Evolutionary conservation across 2,113 vertebrate species (phyloP), one percentile per base, ranked within the genome.

Genomic region (Acrocephalus arundinaceus): DNA sequence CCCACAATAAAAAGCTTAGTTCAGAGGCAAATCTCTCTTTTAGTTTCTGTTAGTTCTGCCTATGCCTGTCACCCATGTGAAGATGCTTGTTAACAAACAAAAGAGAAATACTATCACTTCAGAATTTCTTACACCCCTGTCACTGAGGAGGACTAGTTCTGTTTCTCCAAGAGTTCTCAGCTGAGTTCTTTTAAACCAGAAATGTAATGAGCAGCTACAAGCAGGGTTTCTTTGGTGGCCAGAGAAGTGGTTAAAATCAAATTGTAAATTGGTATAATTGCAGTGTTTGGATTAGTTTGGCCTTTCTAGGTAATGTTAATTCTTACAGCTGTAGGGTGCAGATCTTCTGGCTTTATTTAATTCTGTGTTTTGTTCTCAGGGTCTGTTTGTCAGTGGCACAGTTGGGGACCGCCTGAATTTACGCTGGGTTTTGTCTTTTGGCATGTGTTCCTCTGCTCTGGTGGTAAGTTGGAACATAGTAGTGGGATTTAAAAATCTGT

Each of bases 381-480:
- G 99, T 80, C 98, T 99, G 85, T 99, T 99, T 96, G 86, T 99
- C 96, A 99, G 99, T 8, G 99, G 99, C 7, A 97, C 98, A 77
- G 96, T 99, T 52, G 99, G 99, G 7, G 99, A 99, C 96, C 98
- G 99, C 51, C 97, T 99, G 77, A 99, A 99, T 92, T 98, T 99
- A 73, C 99, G 99, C 80, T 99, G 98, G 68, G 98, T 99, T 83
- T 98, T 99, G 31, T 98, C 98, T 57, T 98, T 99, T 17, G 99
- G 99, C 88, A 98, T 99, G 97, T 99, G 99, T 65, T 99, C 99
- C 33, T 99, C 99, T 51, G 99, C 99, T 22, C 70, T 98, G 7
- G 98, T 99, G 98, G 99, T 99, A 96, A 98, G 99, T 97, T 14
- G 11, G 37, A 52, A 90, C 41, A 2, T 46, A 27, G 37, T 27